Conservation (phyloP, 2,797 vertebrate species). For the Bufotes viridis region DNA sequence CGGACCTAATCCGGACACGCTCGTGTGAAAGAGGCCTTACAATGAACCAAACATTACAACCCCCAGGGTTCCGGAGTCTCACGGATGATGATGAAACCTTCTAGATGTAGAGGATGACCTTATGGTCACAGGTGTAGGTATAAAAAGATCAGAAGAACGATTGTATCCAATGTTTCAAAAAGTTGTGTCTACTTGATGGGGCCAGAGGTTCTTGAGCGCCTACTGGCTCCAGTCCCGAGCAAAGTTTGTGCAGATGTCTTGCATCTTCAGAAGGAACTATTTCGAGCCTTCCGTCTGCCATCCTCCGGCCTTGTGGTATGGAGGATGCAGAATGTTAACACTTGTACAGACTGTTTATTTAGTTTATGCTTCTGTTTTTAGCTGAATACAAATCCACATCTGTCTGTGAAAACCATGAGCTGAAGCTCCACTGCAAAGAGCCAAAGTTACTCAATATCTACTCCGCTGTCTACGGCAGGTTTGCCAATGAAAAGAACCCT, state of each 20-base stretch:
- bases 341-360: constrained; percentile 46
- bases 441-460: constrained; percentile 93
- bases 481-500: constrained; percentile 73
- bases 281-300: not conserved
- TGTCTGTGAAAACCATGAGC: constrained; percentile 85
- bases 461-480: constrained; percentile 87
- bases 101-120: too few relatives aligned
- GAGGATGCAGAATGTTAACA: constrained; percentile 2
- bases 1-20: too few relatives aligned
- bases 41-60: too few relatives aligned
- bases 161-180: too few relatives aligned
- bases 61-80: too few relatives aligned
- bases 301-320: not conserved
- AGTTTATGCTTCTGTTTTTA: constrained; percentile 65
- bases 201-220: not conserved
- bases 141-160: too few relatives aligned
- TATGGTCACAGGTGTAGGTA: too few relatives aligned
- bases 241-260: constrained; percentile 24
- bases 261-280: not conserved
- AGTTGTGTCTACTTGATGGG: too few relatives aligned
- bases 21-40: too few relatives aligned
- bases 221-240: not conserved
- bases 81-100: too few relatives aligned
- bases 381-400: constrained; percentile 91
- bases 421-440: constrained; percentile 89